phyloP scores from a whole-genome alignment of 2,113 vertebrate genomes.

The Zosterops hypoxanthus region DNA sequence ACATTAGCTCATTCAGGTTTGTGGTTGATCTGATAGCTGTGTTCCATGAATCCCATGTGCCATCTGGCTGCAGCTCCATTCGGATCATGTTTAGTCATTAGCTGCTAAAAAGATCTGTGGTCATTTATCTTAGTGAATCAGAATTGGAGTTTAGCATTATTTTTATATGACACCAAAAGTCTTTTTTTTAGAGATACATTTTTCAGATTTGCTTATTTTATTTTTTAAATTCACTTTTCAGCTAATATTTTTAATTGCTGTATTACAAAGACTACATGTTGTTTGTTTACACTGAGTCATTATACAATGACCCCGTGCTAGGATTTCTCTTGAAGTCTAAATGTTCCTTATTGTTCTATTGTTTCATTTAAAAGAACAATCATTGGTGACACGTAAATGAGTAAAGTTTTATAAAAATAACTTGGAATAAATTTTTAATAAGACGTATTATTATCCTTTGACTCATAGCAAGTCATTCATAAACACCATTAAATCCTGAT shows the following conservation, averaged over 20 bases:
- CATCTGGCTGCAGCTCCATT: conserved; percentile 64
- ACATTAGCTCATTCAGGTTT: conserved; percentile 16
- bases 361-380: conserved; percentile 47
- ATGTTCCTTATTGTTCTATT: conserved; percentile 40
- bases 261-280: background rate
- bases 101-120: conserved; percentile 1
- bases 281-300: conserved; percentile 24
- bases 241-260: background rate
- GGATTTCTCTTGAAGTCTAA: conserved; percentile 5
- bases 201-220: background rate
- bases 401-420: conserved; percentile 69
- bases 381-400: conserved; percentile 56
- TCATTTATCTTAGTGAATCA: conserved; percentile 62
- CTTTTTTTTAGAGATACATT: background rate
- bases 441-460: conserved; percentile 70
- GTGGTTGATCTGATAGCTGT: conserved; percentile 53
- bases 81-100: conserved; percentile 66
- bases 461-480: conserved; percentile 71
- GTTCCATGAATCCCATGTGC: conserved; percentile 49
- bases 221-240: background rate
- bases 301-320: conserved; percentile 4
- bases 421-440: conserved; percentile 74
- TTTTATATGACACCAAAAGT: background rate
- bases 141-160: background rate
- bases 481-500: conserved; percentile 72